Conservation (phyloP, 2,797 vertebrate species). For the Chelon auratus region DNA sequence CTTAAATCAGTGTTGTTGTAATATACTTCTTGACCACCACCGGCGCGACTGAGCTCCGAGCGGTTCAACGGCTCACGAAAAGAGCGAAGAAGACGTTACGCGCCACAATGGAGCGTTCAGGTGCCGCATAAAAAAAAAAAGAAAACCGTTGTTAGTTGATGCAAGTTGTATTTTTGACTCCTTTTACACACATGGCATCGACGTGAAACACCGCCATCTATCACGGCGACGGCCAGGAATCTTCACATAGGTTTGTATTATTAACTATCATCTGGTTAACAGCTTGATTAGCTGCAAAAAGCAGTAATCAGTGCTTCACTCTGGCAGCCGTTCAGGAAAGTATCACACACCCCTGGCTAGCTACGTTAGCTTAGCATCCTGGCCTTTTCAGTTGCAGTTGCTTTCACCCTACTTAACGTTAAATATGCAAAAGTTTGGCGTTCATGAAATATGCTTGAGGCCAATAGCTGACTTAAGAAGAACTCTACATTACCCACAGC, state of each 20-base stretch:
- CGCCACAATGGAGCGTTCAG: slow-evolving; percentile 10
- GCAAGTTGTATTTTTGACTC: background rate
- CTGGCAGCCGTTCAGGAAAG: background rate
- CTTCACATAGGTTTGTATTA: background rate
- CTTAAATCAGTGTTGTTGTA: slow-evolving; percentile 43
- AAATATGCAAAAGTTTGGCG: background rate
- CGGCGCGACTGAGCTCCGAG: background rate
- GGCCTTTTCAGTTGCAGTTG: background rate
- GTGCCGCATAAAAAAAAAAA: background rate
- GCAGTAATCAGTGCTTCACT: background rate
- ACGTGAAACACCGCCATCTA: fast-evolving
- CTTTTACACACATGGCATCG: background rate
- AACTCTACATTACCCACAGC: slow-evolving; percentile 23
- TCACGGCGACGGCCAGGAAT: background rate
- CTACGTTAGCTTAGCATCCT: slow-evolving; percentile 34
- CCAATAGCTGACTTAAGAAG: background rate
- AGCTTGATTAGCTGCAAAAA: background rate
- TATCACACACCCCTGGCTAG: background rate
- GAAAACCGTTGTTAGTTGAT: fast-evolving
- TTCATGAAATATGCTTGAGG: background rate
- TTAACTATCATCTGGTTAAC: too few species aligned
- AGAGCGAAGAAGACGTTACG: slow-evolving; percentile 12
- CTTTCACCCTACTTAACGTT: fast-evolving
- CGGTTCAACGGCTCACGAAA: fast-evolving
- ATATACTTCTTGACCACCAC: background rate